Evolutionary conservation across 1,140 invertebrate species (phyloP).

Genomic region (Conus betulinus): DNA sequence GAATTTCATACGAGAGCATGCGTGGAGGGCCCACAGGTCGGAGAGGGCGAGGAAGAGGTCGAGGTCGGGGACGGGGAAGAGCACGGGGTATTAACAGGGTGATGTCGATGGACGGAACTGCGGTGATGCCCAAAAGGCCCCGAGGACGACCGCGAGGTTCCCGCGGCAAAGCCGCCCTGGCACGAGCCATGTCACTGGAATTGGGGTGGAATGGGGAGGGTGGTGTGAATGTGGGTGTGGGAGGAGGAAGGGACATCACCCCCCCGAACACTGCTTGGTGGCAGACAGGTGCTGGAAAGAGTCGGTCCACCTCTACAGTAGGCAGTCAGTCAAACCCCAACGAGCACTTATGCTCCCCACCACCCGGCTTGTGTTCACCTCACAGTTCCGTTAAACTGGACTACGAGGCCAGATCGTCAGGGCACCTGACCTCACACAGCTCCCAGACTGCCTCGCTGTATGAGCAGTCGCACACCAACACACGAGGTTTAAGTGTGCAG

Average conservation of each 20-base stretch:
- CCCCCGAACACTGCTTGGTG: not conserved
- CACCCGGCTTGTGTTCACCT: not conserved
- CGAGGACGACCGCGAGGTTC: slow-evolving; percentile 20
- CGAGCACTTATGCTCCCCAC: not conserved
- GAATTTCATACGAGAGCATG: not conserved
- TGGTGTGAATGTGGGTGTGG: not conserved
- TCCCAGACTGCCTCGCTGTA: not conserved
- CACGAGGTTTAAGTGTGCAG: not conserved
- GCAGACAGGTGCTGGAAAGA: not conserved
- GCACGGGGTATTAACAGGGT: slow-evolving; percentile 11
- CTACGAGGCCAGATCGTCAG: not conserved
- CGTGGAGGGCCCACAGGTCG: not conserved
- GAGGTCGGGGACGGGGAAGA: slow-evolving; percentile 26
- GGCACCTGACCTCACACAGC: not conserved
- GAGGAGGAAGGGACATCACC: not conserved
- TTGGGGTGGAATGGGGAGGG: not conserved
- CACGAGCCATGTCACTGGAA: slow-evolving; percentile 20
- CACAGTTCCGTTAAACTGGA: not conserved
- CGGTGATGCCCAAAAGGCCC: slow-evolving; percentile 7
- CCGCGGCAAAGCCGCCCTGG: slow-evolving; percentile 26
- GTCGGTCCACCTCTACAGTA: not conserved
- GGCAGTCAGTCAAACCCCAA: not conserved
- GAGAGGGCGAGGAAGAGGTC: not conserved
- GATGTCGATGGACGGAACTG: slow-evolving; percentile 8
- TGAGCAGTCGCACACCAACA: not conserved